A percentile compares a stretch with the other conserved stretches of the same genome.
Evolutionary conservation across 1,140 invertebrate genomes (phyloP).

Genomic region (Myzus persicae): DNA sequence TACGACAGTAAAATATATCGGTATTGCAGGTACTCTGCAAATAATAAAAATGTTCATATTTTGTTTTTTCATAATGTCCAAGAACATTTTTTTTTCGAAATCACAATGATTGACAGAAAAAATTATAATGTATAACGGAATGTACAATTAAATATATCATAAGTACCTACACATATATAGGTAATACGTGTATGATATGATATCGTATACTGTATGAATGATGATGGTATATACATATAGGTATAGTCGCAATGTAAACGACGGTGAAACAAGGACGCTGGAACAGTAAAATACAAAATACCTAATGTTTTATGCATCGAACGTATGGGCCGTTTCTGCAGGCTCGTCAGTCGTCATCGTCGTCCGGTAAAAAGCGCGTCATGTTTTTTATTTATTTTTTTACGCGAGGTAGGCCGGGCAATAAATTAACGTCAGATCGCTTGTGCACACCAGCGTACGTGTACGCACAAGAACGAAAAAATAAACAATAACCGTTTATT

Average conservation of each 20-base stretch:
- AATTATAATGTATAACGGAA: not conserved
- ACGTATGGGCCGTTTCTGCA: not conserved
- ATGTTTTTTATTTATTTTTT: slow-evolving; percentile 25
- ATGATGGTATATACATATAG: not conserved
- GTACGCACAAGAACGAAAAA: not conserved
- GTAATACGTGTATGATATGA: not conserved
- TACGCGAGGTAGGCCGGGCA: not conserved
- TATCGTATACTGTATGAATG: not conserved
- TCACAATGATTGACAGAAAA: not conserved
- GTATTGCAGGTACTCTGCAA: not conserved
- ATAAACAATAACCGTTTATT: not conserved
- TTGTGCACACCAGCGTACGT: not conserved
- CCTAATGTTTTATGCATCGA: slow-evolving; percentile 32
- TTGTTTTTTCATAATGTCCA: no score
- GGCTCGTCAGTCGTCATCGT: not conserved
- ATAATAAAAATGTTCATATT: not conserved
- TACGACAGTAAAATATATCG: not conserved
- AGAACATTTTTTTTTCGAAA: not conserved
- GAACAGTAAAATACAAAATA: slow-evolving; percentile 3
- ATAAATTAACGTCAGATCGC: slow-evolving; percentile 31
- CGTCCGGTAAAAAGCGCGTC: not conserved
- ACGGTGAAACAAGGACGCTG: slow-evolving; percentile 43
- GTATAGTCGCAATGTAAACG: not conserved
- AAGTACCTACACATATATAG: not conserved
- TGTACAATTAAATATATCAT: not conserved